Evolutionary conservation across 2,797 vertebrate genomes (phyloP).

Genomic region (Odontamblyopus rebecca): DNA sequence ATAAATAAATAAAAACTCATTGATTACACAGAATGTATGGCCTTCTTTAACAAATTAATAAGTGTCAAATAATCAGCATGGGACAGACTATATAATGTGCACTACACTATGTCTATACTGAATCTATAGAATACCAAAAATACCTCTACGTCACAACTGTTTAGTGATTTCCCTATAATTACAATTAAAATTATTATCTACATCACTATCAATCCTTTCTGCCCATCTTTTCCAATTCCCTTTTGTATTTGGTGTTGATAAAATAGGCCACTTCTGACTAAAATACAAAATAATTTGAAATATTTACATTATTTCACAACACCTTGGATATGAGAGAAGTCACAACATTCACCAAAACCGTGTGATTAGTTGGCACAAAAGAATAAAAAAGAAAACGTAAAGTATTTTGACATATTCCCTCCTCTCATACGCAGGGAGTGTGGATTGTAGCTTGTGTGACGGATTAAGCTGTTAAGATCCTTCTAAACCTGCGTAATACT

Average conservation of each 20-base stretch:
- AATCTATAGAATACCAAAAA: slow-evolving; percentile 1
- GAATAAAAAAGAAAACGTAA: background rate
- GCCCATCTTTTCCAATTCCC: background rate
- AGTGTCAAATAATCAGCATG: background rate
- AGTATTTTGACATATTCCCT: background rate
- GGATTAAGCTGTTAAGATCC: too few relatives aligned
- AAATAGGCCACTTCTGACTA: slow-evolving; percentile 9
- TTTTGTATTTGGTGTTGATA: slow-evolving; percentile 1
- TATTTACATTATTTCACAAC: slow-evolving; percentile 1
- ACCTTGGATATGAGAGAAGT: background rate
- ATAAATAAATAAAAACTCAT: too few relatives aligned
- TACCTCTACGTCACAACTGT: background rate
- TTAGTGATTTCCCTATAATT: background rate
- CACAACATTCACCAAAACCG: background rate
- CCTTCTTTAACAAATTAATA: background rate
- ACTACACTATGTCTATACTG: background rate
- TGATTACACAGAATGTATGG: background rate
- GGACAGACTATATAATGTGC: background rate
- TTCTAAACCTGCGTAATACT: too few relatives aligned
- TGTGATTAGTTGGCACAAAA: background rate
- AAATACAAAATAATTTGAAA: background rate
- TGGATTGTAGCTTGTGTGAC: background rate
- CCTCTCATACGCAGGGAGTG: background rate
- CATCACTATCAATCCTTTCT: background rate
- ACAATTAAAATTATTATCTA: too few relatives aligned